These are phyloP conservation scores for Barnardius zonarius DNA, from an alignment of 2,113 vertebrate genomes.

Conservation along the genomic window DNA sequence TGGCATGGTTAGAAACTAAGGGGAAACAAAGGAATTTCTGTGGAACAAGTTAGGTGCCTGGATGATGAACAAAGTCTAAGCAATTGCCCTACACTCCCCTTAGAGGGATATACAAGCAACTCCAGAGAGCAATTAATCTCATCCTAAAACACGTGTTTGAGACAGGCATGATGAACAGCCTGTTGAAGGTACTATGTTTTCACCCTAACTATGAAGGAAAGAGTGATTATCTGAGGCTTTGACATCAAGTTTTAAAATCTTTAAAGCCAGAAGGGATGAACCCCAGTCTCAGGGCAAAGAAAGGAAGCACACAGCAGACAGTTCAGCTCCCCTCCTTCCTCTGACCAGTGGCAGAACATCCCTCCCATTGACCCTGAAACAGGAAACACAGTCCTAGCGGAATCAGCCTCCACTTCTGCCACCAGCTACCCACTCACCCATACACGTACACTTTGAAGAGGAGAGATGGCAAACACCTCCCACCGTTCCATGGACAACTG, in stretches of 20 bases:
- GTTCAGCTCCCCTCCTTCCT: not conserved
- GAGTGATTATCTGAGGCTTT: not conserved
- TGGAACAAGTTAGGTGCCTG: not conserved
- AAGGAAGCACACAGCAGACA: not conserved
- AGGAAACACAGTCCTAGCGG: accelerated
- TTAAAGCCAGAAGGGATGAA: not conserved
- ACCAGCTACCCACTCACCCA: not conserved
- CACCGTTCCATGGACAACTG: not conserved
- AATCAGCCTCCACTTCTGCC: not conserved
- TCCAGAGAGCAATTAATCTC: not conserved
- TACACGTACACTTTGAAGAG: not conserved
- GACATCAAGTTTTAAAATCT: not conserved
- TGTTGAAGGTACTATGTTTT: not conserved
- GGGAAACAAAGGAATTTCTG: not conserved
- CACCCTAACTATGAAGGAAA: not conserved
- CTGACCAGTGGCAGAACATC: not conserved
- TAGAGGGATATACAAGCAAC: not conserved
- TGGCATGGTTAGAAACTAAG: not conserved
- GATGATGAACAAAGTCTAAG: not conserved
- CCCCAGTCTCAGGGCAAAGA: not conserved
- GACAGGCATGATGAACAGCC: not conserved
- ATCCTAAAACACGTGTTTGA: not conserved
- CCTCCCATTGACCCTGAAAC: not conserved
- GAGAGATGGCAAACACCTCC: not conserved
- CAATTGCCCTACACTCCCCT: not conserved